A percentile compares a stretch with the other conserved stretches of the same genome.
Evolutionary conservation across 2,797 vertebrate species (phyloP).

Genomic region (Sternotherus odoratus): DNA sequence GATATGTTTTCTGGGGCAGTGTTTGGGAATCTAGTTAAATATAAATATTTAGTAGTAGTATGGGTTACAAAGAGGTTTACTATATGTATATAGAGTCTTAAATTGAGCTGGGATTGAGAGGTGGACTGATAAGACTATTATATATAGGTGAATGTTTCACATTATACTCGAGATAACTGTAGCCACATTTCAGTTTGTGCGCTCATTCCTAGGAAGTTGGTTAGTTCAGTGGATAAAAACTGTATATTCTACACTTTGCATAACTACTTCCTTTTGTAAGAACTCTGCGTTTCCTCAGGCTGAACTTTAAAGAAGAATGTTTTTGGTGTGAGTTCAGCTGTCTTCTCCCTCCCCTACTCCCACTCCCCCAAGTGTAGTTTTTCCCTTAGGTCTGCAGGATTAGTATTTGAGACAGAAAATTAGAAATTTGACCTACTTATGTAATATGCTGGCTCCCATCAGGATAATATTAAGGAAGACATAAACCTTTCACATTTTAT

Average conservation of each 20-base stretch:
- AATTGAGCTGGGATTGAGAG: constrained; percentile 4
- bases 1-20: neutral
- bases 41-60: constrained; percentile 8
- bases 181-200: constrained; percentile 3
- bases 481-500: constrained; percentile 74
- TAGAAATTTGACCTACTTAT: constrained; percentile 74
- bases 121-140: neutral
- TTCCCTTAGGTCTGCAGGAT: constrained; percentile 45
- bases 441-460: constrained; percentile 55
- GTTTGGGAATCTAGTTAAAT: constrained; percentile 41
- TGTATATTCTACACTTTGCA: neutral
- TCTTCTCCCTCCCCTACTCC: neutral
- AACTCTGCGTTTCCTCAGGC: neutral
- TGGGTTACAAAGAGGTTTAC: constrained; percentile 16
- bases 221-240: neutral
- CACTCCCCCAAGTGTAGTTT: constrained; percentile 32
- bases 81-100: neutral
- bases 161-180: neutral
- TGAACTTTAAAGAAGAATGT: constrained; percentile 43
- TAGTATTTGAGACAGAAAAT: constrained; percentile 73
- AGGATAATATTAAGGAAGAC: constrained; percentile 72
- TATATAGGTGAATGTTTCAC: neutral
- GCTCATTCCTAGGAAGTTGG: neutral
- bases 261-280: neutral
- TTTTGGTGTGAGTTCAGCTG: constrained; percentile 38